A percentile compares a stretch with the other conserved stretches of the same genome.
These are phyloP conservation scores for Vanessa tameamea DNA, from an alignment of 1,140 invertebrate species.

Conservation along the genomic window DNA sequence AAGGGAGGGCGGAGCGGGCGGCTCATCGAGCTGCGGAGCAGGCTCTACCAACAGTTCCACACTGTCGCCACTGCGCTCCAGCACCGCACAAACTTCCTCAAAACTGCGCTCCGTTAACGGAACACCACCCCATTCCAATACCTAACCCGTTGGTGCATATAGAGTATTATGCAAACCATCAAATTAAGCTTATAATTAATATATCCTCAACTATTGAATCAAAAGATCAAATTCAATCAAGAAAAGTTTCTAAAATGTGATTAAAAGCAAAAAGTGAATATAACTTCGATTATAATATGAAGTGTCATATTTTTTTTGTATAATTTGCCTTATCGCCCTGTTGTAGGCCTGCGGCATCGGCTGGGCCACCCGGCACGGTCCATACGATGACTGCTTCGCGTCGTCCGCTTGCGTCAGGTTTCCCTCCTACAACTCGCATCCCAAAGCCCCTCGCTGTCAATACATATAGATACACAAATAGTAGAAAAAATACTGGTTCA, in stretches of 20 bases:
- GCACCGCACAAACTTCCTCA: constrained; percentile 92
- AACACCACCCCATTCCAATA: constrained; percentile 83
- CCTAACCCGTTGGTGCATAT: constrained; percentile 35
- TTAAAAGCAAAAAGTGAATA: background rate
- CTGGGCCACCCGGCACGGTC: constrained; percentile 93
- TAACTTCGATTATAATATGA: background rate
- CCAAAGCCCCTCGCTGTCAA: constrained; percentile 91
- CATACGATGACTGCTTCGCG: constrained; percentile 95
- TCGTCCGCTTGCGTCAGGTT: constrained; percentile 89
- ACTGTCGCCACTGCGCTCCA: constrained; percentile 89
- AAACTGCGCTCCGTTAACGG: constrained; percentile 93
- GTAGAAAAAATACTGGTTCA: background rate
- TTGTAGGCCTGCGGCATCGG: constrained; percentile 91
- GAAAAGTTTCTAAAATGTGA: too few relatives aligned
- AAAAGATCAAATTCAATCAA: too few relatives aligned
- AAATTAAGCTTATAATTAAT: background rate
- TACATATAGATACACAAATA: constrained; percentile 10
- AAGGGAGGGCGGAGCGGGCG: constrained; percentile 86
- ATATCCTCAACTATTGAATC: background rate
- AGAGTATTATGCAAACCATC: background rate
- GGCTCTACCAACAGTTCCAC: constrained; percentile 91
- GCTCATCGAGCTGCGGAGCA: constrained; percentile 83
- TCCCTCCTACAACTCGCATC: constrained; percentile 95
- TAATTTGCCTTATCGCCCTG: constrained; percentile 90
- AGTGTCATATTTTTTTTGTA: too few relatives aligned